Evolutionary conservation across 2,113 vertebrate genomes (phyloP), one percentile per base, ranked within the genome.

Genomic region (Apteryx mantelli): DNA sequence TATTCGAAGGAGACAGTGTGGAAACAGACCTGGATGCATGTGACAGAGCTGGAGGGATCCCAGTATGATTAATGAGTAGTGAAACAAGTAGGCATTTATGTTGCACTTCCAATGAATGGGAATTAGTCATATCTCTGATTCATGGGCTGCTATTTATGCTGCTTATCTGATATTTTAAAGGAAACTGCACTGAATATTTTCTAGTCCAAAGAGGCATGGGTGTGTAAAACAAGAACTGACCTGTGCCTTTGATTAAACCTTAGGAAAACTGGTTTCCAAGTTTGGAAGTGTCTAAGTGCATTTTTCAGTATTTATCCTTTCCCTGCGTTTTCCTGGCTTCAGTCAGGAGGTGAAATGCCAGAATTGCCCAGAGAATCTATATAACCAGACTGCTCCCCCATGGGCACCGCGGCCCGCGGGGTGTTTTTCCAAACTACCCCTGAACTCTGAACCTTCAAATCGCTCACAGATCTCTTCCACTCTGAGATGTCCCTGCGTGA

Each of bases 391-490:
- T 0, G 79, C 46, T 91, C 34, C 78, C 87, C 88, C 13, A 5
- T 0, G 1, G 83, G 86, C 74, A 16, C 6, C 40, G 66, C 87
- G 74, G 87, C 53, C 60, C 3, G 0, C 14, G 7, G 53, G 63
- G 84, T 85, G 64, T 91, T 96, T 94, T 86, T 89, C 75, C 89
- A 94, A 94, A 75, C 55, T 84, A 88, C 75, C 8, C 50, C 91
- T 95, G 96, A 95, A 95, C 91, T 95, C 87, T 89, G 93, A 97
- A 97, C 96, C 79, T 90, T 86, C 85, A 91, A 94, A 95, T 95
- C 68, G 75, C 55, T 93, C 86, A 88, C 97, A 95, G 93, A 86
- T 78, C 85, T 48, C 78, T 83, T 85, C 78, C 87, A 75, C 2
- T 0, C 6, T 1, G 64, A 83, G 69, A 66, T 86, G 88, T 71